Evolutionary conservation across 2,888 invertebrate species (phyloP), one percentile per base, ranked within the genome.

Genomic region (Herminia tarsipennalis): DNA sequence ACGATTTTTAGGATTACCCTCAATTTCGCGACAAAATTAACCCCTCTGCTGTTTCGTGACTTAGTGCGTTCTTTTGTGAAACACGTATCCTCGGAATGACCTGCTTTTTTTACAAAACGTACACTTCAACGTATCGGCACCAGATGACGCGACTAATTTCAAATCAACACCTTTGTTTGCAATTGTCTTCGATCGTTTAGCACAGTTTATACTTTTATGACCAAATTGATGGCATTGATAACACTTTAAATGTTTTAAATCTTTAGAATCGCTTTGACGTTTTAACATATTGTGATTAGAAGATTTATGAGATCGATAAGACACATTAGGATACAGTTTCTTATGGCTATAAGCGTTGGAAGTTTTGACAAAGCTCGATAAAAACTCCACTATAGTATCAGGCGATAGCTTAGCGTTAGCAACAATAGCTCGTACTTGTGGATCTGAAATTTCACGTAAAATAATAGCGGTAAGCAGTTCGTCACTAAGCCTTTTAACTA

Each of bases 361-460:
- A 10, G 28, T 28, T 37, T 52, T 52, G 1, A 41, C 30, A 20
- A 43, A 48, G 24, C 37, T 45, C 2, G 51, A 52, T 6, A 56
- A 20, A 41, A 49, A 51, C 3, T 35, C 22, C 1, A 51, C 44
- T 18, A 48, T 14, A 25, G 29, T n/a, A n/a, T n/a, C n/a, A n/a
- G n/a, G n/a, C n/a, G n/a, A n/a, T n/a, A n/a, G n/a, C n/a, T n/a
- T n/a, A 5, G 50, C 50, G 24, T 57, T 57, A 1, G 45, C 33
- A 8, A 53, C 53, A 2, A 50, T 39, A 6, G 57, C 53, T 2
- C 41, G 30, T 12, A 56, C 37, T 10, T 56, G 51, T 1, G 56
- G 33, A 30, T 49, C 41, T 3, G 28, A 24, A 17, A 57, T 53
- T 9, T 50, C 53, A 2, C 53, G 33, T 2, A 57, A 45, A 5